These are phyloP conservation scores for Keiferia lycopersicella DNA, from an alignment of 2,888 invertebrate species.

Conservation along the genomic window DNA sequence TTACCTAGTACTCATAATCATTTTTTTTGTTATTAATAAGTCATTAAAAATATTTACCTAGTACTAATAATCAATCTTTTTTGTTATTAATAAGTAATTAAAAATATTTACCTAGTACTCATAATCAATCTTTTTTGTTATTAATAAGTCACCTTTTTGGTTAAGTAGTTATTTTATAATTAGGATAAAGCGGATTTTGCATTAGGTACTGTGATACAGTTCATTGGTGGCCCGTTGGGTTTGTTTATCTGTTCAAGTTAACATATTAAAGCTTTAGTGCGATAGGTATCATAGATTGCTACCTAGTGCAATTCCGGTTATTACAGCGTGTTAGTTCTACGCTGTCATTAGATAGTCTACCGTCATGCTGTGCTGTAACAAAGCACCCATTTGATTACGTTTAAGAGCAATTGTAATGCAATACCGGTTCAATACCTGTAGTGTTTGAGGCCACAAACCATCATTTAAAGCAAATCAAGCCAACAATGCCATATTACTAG, in stretches of 20 bases:
- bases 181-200: too few relatives aligned
- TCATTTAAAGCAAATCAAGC: not conserved
- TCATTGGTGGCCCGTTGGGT: not conserved
- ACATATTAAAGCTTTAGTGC: not conserved
- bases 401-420: constrained; percentile 37
- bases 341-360: constrained; percentile 22
- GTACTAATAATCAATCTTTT: too few relatives aligned
- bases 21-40: too few relatives aligned
- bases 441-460: constrained; percentile 11
- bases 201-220: too few relatives aligned
- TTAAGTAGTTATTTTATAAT: too few relatives aligned
- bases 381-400: constrained; percentile 49
- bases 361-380: constrained; percentile 50
- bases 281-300: not conserved
- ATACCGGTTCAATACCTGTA: constrained; percentile 1
- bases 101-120: too few relatives aligned
- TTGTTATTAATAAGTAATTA: too few relatives aligned
- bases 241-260: not conserved
- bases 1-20: too few relatives aligned
- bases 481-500: not conserved
- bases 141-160: too few relatives aligned
- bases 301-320: constrained; percentile 25
- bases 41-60: too few relatives aligned
- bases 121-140: too few relatives aligned
- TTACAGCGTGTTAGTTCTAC: not conserved